Conservation (phyloP, 2,888 invertebrate genomes). For the Melolontha melolontha region DNA sequence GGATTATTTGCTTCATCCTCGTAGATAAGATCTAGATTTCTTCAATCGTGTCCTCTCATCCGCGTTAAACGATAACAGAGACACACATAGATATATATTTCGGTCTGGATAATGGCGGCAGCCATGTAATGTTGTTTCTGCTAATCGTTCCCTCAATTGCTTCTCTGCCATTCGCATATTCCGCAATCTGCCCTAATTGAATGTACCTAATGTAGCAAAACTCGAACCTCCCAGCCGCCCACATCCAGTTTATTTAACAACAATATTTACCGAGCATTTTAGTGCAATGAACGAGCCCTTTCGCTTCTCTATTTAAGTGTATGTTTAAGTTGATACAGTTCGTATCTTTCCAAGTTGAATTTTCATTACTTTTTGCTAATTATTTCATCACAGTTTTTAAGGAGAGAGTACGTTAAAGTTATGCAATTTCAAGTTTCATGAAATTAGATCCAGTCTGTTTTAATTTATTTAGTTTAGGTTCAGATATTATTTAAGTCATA, state of each 20-base stretch:
- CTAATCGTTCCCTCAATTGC: constrained; percentile 41
- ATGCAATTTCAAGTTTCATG: no score
- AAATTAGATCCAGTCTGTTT: no score
- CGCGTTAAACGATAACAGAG: constrained; percentile 27
- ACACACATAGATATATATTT: constrained; percentile 29
- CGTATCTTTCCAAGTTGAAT: no score
- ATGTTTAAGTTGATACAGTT: no score
- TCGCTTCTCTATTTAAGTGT: background rate
- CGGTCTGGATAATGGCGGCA: constrained; percentile 34
- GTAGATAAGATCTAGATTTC: constrained; percentile 7
- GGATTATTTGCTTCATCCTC: background rate
- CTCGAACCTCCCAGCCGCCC: background rate
- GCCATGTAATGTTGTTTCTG: constrained; percentile 39
- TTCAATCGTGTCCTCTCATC: constrained; percentile 11
- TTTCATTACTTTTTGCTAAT: no score
- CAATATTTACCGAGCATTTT: constrained; percentile 35
- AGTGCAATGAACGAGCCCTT: constrained; percentile 2
- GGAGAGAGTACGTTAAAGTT: no score
- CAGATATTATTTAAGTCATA: no score
- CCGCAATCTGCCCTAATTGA: constrained; percentile 43
- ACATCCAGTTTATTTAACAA: constrained; percentile 27
- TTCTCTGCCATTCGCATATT: constrained; percentile 33
- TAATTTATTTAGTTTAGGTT: no score
- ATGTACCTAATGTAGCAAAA: constrained; percentile 36
- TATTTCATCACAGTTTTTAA: no score